Base-by-base conservation (phyloP, 2,113 vertebrate genomes). In the Urocynchramus pylzowi region DNA sequence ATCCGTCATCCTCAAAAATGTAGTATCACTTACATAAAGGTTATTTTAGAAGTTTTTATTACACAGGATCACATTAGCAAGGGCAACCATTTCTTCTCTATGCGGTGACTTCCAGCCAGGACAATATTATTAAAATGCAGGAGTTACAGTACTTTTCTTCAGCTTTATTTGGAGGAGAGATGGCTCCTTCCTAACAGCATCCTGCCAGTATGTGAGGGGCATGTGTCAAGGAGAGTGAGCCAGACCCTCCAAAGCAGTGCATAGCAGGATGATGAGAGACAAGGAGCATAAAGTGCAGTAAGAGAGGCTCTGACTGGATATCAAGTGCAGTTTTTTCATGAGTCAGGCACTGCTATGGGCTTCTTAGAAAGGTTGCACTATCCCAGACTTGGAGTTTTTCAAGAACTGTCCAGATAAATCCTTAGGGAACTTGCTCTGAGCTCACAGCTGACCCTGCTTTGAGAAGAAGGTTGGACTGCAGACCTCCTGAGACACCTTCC, bases 21-120 rank as follows among this genome's bases (percentile, higher is more conserved):
- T 77, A 45, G 26, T 80, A 74, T 86, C 92, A 93, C 88, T 96
- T 94, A 75, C 50, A 60, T 70, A 95, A 95, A 96, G 45, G 60
- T 91, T 96, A 93, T 84, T 94, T 93, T 78, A 90, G 74, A 79
- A 64, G 73, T 20, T 80, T 74, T 67, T 90, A 11, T 83, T 91
- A 68, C 27, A 77, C 11, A 76, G 84, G 45, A 54, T 81, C 41
- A 47, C 53, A 76, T 94, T 93, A 93, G 64, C 83, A 95, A 92
- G 92, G 57, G 49, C 91, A 96, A 91, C 87, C 5, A 54, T 95
- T 95, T 97, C 42, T 80, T 88, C 74, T 74, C 65, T 91, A 7
- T 56, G 45, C 41, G 30, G 37, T 81, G 57, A 76, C 45, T 80
- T 90, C 42, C 56, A 94, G n/a, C 76, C 53, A 91, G 49, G 73